Conservation (phyloP, 2,888 invertebrate genomes). For the Ypsolopha sequella region DNA sequence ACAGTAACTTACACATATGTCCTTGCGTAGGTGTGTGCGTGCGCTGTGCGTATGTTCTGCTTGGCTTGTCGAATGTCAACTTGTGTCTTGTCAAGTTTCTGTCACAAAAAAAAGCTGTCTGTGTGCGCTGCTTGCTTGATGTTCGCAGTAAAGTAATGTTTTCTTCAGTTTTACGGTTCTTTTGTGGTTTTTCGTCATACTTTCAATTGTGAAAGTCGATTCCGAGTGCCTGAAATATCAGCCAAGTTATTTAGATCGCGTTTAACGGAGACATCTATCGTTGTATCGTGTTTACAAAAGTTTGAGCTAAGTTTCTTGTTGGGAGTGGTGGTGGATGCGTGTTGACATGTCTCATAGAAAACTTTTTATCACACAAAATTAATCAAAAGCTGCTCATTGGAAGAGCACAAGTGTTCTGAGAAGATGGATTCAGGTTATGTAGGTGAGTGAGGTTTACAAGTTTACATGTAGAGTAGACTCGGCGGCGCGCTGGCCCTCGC, state of each 20-base stretch:
- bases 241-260: constrained; percentile 5
- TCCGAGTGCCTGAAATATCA: constrained; percentile 16
- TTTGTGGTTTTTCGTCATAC: constrained; percentile 7
- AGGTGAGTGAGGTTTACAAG: constrained; percentile 34
- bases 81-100: constrained; percentile 5
- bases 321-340: constrained; percentile 36
- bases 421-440: constrained; percentile 51
- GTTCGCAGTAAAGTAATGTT: constrained; percentile 7
- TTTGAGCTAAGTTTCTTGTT: constrained; percentile 29
- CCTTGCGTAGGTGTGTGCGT: constrained; percentile 1
- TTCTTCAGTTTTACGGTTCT: constrained; percentile 12
- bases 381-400: constrained; percentile 24
- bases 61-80: too few species aligned
- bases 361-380: constrained; percentile 37
- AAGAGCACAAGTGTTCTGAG: constrained; percentile 17
- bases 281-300: constrained; percentile 14
- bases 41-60: constrained; percentile 3
- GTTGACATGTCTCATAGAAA: constrained; percentile 52
- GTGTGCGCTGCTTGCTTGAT: neutral
- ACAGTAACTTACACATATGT: too few species aligned
- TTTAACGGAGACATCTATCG: neutral
- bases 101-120: neutral
- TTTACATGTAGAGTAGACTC: neutral
- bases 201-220: constrained; percentile 13
- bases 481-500: neutral